A percentile compares a stretch with the other conserved stretches of the same genome.
Conservation (phyloP, 2,113 vertebrate species). For the Leuciscus idus region DNA sequence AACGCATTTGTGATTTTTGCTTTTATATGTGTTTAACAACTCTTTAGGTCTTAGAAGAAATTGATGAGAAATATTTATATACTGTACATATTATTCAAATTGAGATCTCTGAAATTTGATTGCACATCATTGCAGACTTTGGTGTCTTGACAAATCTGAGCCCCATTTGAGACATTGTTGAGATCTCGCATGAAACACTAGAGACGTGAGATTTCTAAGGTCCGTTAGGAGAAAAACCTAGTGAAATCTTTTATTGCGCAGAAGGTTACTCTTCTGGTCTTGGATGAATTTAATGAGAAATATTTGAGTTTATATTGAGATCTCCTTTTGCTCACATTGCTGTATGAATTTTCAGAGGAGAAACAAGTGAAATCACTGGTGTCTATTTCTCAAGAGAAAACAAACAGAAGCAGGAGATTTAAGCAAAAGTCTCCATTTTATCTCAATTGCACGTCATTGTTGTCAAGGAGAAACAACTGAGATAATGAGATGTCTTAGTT, state of each 20-base stretch:
- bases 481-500: neutral
- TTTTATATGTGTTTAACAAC: neutral
- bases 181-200: neutral
- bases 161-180: neutral
- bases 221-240: neutral
- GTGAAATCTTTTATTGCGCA: too few species aligned
- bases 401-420: neutral
- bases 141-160: neutral
- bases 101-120: neutral
- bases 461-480: neutral
- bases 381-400: neutral
- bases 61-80: too few species aligned
- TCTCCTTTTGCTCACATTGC: neutral
- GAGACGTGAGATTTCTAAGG: neutral
- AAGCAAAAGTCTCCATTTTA: neutral
- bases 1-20: neutral
- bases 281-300: too few species aligned
- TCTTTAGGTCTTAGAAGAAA: too few species aligned
- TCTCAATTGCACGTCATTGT: neutral
- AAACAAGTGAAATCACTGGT: neutral
- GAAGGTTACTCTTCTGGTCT: too few species aligned
- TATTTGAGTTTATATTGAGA: neutral
- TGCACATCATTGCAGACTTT: neutral
- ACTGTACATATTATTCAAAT: neutral
- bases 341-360: neutral